Evolutionary conservation across 2,888 invertebrate species (phyloP).

Genomic region (Scaptomyza reducta): DNA sequence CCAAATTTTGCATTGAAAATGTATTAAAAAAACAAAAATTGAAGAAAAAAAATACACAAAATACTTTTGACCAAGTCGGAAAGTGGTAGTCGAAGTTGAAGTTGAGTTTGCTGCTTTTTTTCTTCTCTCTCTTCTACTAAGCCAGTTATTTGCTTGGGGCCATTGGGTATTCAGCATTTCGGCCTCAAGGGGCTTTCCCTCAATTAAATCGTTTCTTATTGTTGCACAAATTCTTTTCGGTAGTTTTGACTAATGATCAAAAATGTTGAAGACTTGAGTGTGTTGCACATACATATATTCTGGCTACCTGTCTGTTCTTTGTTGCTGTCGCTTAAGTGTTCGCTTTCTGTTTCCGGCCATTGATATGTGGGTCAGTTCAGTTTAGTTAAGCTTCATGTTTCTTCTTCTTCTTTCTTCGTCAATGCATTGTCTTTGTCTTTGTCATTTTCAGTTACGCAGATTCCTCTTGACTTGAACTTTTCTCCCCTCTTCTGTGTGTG

Average conservation of each 20-base stretch:
- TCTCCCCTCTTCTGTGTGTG: conserved; percentile 3
- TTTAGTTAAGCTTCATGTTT: conserved; percentile 27
- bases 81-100: conserved; percentile 55
- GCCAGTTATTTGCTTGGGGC: conserved; percentile 34
- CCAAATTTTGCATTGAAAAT: conserved; percentile 60
- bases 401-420: conserved; percentile 16
- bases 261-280: conserved; percentile 46
- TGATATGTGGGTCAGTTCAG: conserved; percentile 56
- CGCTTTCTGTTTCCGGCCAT: conserved; percentile 52
- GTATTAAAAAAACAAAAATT: conserved; percentile 11
- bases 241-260: conserved; percentile 64
- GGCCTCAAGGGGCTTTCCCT: conserved; percentile 53
- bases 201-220: conserved; percentile 59
- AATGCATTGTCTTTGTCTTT: conserved; percentile 49
- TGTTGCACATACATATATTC: not conserved
- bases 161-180: conserved; percentile 9
- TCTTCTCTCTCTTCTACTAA: conserved; percentile 13
- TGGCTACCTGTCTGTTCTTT: conserved; percentile 9
- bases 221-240: conserved; percentile 56
- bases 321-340: conserved; percentile 17
- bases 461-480: conserved; percentile 20
- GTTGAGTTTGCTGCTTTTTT: conserved; percentile 49
- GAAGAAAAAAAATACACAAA: conserved; percentile 17
- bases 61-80: conserved; percentile 50
- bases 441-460: conserved; percentile 42